Evolutionary conservation across 2,113 vertebrate genomes (phyloP).

Genomic region (Ranitomeya variabilis): DNA sequence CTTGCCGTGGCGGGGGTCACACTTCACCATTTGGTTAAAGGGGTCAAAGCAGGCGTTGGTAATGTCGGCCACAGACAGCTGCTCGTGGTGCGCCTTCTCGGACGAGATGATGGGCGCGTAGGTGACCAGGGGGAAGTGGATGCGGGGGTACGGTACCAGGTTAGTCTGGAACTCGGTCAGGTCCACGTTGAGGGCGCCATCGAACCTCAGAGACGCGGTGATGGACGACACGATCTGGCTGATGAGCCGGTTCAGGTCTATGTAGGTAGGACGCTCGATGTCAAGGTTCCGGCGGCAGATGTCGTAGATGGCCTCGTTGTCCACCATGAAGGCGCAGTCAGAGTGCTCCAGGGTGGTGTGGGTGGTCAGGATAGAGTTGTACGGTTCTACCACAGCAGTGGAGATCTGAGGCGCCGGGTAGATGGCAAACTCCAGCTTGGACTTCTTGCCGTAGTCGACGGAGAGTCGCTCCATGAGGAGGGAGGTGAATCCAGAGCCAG

Average conservation of each 20-base stretch:
- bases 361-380: conserved; percentile 81
- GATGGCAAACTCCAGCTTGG: conserved; percentile 88
- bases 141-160: conserved; percentile 80
- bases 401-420: conserved; percentile 86
- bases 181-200: conserved; percentile 78
- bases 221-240: conserved; percentile 82
- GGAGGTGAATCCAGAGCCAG: conserved; percentile 81
- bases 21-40: conserved; percentile 81
- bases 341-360: conserved; percentile 80
- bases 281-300: conserved; percentile 75
- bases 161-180: conserved; percentile 82
- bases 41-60: conserved; percentile 80
- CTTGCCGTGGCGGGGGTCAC: conserved; percentile 77
- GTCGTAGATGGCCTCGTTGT: conserved; percentile 81
- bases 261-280: conserved; percentile 77
- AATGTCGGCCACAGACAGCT: conserved; percentile 78
- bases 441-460: conserved; percentile 73
- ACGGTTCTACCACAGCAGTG: conserved; percentile 79
- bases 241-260: conserved; percentile 78
- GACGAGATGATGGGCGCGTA: conserved; percentile 78
- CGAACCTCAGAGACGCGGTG: conserved; percentile 77
- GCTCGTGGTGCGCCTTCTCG: conserved; percentile 74
- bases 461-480: conserved; percentile 93
- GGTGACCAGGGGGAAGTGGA: conserved; percentile 79
- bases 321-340: conserved; percentile 81